Base-by-base conservation (phyloP, 1,140 invertebrate genomes). In the Nixonia krombeini region DNA sequence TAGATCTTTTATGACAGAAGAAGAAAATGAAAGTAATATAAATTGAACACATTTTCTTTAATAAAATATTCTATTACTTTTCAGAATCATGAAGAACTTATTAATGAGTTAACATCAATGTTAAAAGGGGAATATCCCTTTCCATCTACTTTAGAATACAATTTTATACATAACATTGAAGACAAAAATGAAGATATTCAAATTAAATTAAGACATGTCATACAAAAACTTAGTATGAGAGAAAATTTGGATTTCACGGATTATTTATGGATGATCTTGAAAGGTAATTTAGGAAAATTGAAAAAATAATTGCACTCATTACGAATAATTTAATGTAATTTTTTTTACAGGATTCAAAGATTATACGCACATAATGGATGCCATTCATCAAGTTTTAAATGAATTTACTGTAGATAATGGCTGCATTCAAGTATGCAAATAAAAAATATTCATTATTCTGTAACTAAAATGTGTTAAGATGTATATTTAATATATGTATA, bases 161-260 rank as follows among this genome's bases (percentile, higher is more conserved):
- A 42, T 23, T 45, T 17, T 44, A 6, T 21, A 25, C 56, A 28
- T 1, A 31, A 2, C 23, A 45, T 18, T 12, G 57, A 58, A 1
- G 41, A 58, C 18, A 63, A 70, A 29, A 33, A 18, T 1, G 26
- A 47, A 2, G 65, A 74, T 41, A 57, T 62, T 25, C 28, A 70
- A 42, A 40, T 67, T 1, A 73, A 71, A 65, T 37, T 82, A 18
- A 35, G 37, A 21, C 47, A 72, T 55, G 41, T 53, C 38, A 13
- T 79, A 7, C 38, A 74, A 26, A 51, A 71, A 10, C 33, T 81
- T 4, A 37, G 38, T 8, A 55, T 26, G 10, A 65, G 81, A 28
- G 37, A 75, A 40, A 76, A 81, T 68, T 16, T 68, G 38, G 78
- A 83, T 56, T 78, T 83, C 65, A 76, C 74, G 6, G 79, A 82